A percentile compares a stretch with the other conserved stretches of the same genome.
Conservation (phyloP, 2,797 vertebrate species). For the Heteromormyrus szaboi region DNA sequence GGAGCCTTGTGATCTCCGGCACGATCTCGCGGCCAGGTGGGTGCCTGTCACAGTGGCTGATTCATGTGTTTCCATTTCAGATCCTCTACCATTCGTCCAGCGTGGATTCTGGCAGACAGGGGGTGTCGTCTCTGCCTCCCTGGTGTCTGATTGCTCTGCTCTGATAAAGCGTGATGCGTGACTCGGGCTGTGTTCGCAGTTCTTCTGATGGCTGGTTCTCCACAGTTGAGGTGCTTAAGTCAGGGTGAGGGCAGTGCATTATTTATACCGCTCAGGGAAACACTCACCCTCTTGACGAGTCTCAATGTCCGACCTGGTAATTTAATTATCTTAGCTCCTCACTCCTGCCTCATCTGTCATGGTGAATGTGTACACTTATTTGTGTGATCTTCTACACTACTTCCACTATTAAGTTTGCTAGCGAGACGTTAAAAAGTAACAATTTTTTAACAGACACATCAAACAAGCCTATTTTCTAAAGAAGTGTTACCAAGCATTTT, state of each 20-base stretch:
- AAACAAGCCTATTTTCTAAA: background rate
- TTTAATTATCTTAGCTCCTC: constrained; percentile 48
- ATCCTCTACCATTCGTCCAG: constrained; percentile 47
- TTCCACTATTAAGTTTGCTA: background rate
- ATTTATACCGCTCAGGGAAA: constrained; percentile 46
- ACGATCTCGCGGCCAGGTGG: constrained; percentile 52
- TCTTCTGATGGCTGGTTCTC: constrained; percentile 44
- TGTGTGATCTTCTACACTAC: background rate
- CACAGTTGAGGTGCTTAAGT: constrained; percentile 46
- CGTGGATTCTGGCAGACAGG: constrained; percentile 16
- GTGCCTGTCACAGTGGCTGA: constrained; percentile 58
- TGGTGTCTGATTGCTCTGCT: constrained; percentile 54
- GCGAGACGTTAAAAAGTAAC: background rate
- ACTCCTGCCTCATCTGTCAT: constrained; percentile 35
- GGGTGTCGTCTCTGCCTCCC: constrained; percentile 50
- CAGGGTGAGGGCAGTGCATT: constrained; percentile 41
- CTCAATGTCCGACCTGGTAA: constrained; percentile 34
- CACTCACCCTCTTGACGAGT: constrained; percentile 38
- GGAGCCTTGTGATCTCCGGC: constrained; percentile 58
- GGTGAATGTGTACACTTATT: constrained; percentile 11
- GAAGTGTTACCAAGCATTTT: background rate
- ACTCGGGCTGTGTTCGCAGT: constrained; percentile 51
- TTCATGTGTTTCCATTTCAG: constrained; percentile 58
- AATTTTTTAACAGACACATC: background rate
- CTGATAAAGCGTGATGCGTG: constrained; percentile 58